phyloP scores from a whole-genome alignment of 2,888 invertebrate species.

The Meghimatium bilineatum region DNA sequence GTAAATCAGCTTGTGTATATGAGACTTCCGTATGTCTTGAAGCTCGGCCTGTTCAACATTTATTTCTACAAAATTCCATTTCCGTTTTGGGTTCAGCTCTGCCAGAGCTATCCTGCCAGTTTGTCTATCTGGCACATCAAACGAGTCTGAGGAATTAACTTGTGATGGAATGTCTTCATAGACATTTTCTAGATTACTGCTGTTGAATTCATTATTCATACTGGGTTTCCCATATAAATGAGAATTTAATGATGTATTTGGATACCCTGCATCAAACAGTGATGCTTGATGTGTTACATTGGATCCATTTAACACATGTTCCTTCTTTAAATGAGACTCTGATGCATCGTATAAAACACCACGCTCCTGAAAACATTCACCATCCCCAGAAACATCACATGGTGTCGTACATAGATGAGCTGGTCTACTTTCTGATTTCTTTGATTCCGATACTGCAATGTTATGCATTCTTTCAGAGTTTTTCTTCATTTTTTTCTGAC shows the following conservation, averaged over 20 bases:
- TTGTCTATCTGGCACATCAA: slow-evolving; percentile 85
- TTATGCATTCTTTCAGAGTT: slow-evolving; percentile 30
- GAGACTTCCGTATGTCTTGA: slow-evolving; percentile 71
- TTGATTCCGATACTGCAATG: background rate
- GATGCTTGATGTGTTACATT: background rate
- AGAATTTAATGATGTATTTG: background rate
- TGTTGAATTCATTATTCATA: background rate
- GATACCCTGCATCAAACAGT: background rate
- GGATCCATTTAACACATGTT: background rate
- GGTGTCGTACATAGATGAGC: background rate
- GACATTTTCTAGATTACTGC: too few relatives aligned
- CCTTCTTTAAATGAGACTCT: background rate
- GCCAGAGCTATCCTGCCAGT: slow-evolving; percentile 86
- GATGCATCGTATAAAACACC: background rate
- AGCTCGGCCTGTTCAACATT: slow-evolving; percentile 85
- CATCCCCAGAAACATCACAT: too few relatives aligned
- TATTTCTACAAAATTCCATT: slow-evolving; percentile 90
- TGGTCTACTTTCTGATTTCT: background rate
- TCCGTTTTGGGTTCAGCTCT: slow-evolving; percentile 83
- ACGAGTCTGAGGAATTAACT: slow-evolving; percentile 28
- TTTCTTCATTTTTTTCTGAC: slow-evolving; percentile 21
- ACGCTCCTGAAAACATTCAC: too few relatives aligned
- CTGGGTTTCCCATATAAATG: background rate
- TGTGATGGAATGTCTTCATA: background rate
- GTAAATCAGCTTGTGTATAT: slow-evolving; percentile 84